These are phyloP conservation scores for Trichechus manatus DNA, from an alignment of 2,113 vertebrate species.

Conservation along the genomic window DNA sequence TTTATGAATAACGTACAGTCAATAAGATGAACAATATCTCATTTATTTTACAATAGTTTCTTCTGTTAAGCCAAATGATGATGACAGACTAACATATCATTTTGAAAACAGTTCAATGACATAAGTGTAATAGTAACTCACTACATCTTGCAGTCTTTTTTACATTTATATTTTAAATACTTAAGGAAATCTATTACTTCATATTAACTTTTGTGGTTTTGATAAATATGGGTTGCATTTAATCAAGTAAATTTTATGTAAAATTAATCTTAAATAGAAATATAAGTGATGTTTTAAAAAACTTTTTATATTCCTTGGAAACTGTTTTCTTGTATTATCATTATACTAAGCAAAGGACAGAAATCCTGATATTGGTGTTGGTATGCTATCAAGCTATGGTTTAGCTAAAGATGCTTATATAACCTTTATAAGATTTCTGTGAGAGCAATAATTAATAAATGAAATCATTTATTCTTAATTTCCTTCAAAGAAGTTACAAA, in stretches of 20 bases:
- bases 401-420: constrained; percentile 2
- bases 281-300: not conserved
- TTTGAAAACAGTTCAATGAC: constrained; percentile 24
- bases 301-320: not conserved
- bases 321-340: constrained; percentile 7
- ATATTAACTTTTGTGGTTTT: not conserved
- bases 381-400: not conserved
- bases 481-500: not conserved
- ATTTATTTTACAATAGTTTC: not conserved
- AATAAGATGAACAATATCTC: not conserved
- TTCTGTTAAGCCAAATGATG: not conserved
- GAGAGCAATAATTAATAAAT: constrained; percentile 1
- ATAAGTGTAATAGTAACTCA: not conserved
- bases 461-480: constrained; percentile 15
- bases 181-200: not conserved
- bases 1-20: not conserved
- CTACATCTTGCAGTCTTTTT: not conserved
- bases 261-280: constrained; percentile 21
- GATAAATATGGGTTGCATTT: not conserved
- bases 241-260: constrained; percentile 1
- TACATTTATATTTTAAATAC: constrained; percentile 28
- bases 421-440: not conserved
- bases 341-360: not conserved
- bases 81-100: not conserved
- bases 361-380: not conserved